Evolutionary conservation across 2,888 invertebrate genomes (phyloP), one percentile per base, ranked within the genome.

Genomic region (Physocephala rufipes): DNA sequence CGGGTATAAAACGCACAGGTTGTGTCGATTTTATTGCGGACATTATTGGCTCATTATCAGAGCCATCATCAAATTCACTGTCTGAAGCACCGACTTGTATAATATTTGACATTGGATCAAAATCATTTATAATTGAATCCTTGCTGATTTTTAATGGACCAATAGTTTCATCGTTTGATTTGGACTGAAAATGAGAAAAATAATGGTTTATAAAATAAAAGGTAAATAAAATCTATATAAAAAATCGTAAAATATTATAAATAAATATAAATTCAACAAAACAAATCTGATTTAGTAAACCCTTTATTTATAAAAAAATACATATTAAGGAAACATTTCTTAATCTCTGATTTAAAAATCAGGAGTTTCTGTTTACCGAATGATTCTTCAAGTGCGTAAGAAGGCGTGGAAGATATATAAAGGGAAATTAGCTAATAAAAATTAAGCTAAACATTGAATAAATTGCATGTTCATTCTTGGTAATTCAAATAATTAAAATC

Each of bases 41-140:
- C 58, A 24, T 45, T 47, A 49, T 77, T 74, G 30, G 36, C 59
- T 66, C 64, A 28, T 36, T 43, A 55, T 81, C 81, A n/a, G 68
- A 28, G 2, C 58, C 30, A 24, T 64, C 75, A 9, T 65, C 49
- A 4, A 9, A 9, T 30, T 76, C 76, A 71, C 71, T 74, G 51
- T 76, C 75, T 21, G 71, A 74, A 47, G 74, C 70, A 24, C 72
- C 73, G 9, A 77, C 70, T 67, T 76, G 76, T 74, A 78, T 78
- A 43, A 78, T 74, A 30, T 76, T 74, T 13, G 73, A 61, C 67
- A 76, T 70, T 12, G 71, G 63, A 47, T 74, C 74, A 19, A 63
- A 71, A 64, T 75, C 74, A 26, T 72, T 66, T 5, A 70, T 36
- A 7, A 36, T 70, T 7, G 24, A 19, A 2, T 67, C 59, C 9